These are phyloP conservation scores for Pelecanoides urinatrix DNA, from an alignment of 2,113 vertebrate species.

Conservation along the genomic window DNA sequence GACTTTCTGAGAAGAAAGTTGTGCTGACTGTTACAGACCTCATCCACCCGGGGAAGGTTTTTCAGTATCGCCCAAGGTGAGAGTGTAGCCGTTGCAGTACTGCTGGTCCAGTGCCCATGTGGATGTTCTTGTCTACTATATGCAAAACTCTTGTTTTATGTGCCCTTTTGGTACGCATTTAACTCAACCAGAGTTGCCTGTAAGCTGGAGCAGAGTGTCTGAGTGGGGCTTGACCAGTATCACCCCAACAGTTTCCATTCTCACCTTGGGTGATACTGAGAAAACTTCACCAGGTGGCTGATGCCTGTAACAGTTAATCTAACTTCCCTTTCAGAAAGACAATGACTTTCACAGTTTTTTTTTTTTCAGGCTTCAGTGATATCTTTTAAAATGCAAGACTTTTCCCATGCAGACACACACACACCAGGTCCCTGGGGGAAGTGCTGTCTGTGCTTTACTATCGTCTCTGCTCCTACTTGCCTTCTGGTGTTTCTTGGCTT, in stretches of 20 bases:
- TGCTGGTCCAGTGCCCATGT: background rate
- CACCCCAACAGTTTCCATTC: conserved; percentile 44
- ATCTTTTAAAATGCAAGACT: conserved; percentile 1
- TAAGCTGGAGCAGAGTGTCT: background rate
- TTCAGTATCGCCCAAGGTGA: conserved; percentile 30
- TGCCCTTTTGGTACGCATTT: background rate
- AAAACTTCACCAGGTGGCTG: conserved; percentile 37
- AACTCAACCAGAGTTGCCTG: background rate
- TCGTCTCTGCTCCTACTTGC: background rate
- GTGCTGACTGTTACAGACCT: background rate
- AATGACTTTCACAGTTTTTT: conserved; percentile 15
- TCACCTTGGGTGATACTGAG: conserved; percentile 47
- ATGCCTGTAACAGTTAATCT: conserved; percentile 19
- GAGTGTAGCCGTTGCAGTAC: background rate
- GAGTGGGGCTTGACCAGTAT: conserved; percentile 1
- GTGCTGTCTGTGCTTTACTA: background rate
- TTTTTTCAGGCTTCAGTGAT: conserved; percentile 2
- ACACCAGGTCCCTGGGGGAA: background rate
- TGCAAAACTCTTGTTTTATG: background rate
- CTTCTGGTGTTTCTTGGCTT: background rate
- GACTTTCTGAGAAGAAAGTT: conserved; percentile 61
- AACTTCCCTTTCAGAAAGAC: conserved; percentile 41
- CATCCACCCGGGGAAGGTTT: conserved; percentile 32
- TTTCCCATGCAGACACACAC: background rate
- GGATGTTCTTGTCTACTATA: background rate